Evolutionary conservation across 2,888 invertebrate species (phyloP), one percentile per base, ranked within the genome.

Genomic region (Lottia gigantea): DNA sequence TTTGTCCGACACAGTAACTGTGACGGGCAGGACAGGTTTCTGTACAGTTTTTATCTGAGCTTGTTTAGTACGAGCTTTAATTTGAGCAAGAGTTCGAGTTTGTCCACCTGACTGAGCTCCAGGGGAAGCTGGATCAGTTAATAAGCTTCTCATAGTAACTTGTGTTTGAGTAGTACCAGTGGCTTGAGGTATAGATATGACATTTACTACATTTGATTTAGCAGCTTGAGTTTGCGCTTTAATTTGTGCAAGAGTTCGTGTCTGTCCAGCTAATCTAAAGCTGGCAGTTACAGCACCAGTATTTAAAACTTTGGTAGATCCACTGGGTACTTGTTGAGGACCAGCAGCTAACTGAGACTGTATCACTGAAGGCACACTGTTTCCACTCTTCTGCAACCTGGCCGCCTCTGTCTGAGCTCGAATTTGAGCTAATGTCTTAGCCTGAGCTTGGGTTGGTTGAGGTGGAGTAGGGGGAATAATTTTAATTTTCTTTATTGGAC

Each of bases 181-280:
- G 19, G 67, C 46, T 40, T 45, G 63, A 45, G 72, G 55, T 62
- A 71, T 62, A 8, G 72, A 67, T 55, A 64, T 66, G 4, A 72
- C 55, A 55, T 55, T 55, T 12, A 55, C 55, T 55, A 55, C 23
- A 40, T 40, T 40, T 2, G 55, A 55, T 23, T 55, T 55, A 55
- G 23, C 55, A 11, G 81, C 83, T 67, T 81, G 82, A 16, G 84
- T 86, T 76, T 86, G 84, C 46, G 86, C 85, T 75, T 86, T 86
- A 62, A 87, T 87, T 71, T 87, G 85, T 61, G 86, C 87, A 19
- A 88, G 78, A n/a, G 87, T 87, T 68, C 86, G 73, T 14, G 87
- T 87, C 26, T 65, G 70, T 49, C 55, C 55, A 14, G 12, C 55
- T 55, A 55, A 55, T 55, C 55, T 55, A 23, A 55, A 55, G 23